Evolutionary conservation across 2,888 invertebrate genomes (phyloP), one percentile per base, ranked within the genome.

Genomic region (Ochropleura plecta): DNA sequence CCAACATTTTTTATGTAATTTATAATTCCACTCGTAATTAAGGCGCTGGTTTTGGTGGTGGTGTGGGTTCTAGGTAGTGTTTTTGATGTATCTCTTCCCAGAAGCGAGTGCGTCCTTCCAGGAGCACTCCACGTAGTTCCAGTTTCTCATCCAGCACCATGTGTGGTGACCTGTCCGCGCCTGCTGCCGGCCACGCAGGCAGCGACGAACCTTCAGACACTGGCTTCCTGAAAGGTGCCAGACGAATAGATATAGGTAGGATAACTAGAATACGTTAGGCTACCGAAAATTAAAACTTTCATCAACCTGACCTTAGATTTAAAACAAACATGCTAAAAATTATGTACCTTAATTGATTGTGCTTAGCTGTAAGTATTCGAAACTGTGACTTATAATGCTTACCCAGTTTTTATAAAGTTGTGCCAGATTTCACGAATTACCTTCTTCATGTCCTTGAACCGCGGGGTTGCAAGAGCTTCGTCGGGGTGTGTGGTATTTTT

Each of bases 381-480:
- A 42, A 42, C 6, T 60, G 12, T 42, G 10, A 12, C 40, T 42
- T n/a, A 8, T 30, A 14, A n/a, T 44, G 7, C 60, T 40, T 51
- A 78, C 77, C 71, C 77, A 10, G 81, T 90, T 71, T 87, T 91
- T 3, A 92, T 85, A 64, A 92, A 93, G 73, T 90, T 93, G 14
- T 82, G 74, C 93, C 93, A 93, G 8, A 93, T 78, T 30, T 91
- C 86, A 51, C 90, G 88, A 59, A 93, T 76, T 4, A 81, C 42
- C 0, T 72, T 69, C 69, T 87, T 91, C 82, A 92, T 87, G 10
- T 86, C 81, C 42, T 70, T 72, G 16, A 82, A 89, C 49, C 90
- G 88, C 7, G 88, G 80, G n/a, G 90, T 51, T 0, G 83, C 57
- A 0, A 70, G 18, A 20, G 62, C 71, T 67, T 89, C 75, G 42